Evolutionary conservation across 2,888 invertebrate species (phyloP).

Genomic region (Uropetala carovei): DNA sequence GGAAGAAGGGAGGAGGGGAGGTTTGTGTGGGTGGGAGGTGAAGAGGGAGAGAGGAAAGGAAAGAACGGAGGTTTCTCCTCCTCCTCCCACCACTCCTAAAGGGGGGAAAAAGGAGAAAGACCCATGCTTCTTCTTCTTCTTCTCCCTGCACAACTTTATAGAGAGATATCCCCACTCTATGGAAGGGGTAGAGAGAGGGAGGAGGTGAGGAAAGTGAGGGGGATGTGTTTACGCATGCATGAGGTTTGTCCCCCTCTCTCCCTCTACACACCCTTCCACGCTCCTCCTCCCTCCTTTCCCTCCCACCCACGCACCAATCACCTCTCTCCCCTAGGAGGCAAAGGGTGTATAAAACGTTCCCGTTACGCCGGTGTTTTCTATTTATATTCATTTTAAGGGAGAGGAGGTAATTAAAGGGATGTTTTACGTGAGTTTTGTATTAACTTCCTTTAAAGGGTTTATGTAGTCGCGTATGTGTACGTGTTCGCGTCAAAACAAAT

Average conservation of each 20-base stretch:
- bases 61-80: constrained; percentile 8
- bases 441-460: too few relatives aligned
- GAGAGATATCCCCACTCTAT: neutral
- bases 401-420: neutral
- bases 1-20: neutral
- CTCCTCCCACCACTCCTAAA: neutral
- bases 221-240: constrained; percentile 1
- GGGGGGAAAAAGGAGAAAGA: neutral
- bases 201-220: neutral
- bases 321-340: neutral
- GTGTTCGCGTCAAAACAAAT: too few relatives aligned
- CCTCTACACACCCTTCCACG: neutral
- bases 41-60: too few relatives aligned
- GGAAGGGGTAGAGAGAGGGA: neutral
- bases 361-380: constrained; percentile 33
- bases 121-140: neutral
- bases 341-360: constrained; percentile 4
- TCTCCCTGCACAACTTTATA: constrained; percentile 40
- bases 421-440: neutral
- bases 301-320: neutral
- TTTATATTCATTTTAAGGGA: constrained; percentile 32
- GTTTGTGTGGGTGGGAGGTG: too few relatives aligned
- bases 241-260: neutral
- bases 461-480: too few relatives aligned
- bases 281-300: neutral